Conservation (phyloP, 1,140 invertebrate genomes). For the Diachasma alloeum region DNA sequence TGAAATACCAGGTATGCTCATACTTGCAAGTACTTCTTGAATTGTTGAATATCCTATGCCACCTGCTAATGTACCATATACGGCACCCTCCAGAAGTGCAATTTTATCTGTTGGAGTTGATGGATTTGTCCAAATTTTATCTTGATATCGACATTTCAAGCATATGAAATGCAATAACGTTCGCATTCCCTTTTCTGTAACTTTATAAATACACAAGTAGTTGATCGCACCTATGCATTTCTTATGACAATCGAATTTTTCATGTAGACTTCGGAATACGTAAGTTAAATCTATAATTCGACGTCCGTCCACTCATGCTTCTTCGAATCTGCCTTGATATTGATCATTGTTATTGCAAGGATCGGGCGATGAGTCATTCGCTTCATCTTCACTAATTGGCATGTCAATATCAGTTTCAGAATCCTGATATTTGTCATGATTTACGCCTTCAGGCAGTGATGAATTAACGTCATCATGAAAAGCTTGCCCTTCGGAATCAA, state of each 20-base stretch:
- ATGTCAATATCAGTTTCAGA: too few species aligned
- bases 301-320: background rate
- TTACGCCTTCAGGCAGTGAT: too few species aligned
- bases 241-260: too few species aligned
- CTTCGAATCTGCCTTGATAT: background rate
- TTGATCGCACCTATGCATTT: background rate
- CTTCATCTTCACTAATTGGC: too few species aligned
- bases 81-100: background rate
- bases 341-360: background rate
- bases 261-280: background rate
- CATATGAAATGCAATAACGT: background rate
- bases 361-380: too few species aligned
- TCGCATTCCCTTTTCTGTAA: background rate
- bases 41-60: slow-evolving; percentile 29
- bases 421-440: too few species aligned
- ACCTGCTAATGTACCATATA: background rate
- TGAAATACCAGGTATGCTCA: background rate
- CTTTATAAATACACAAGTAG: background rate
- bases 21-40: slow-evolving; percentile 16
- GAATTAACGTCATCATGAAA: too few species aligned
- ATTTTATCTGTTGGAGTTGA: background rate
- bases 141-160: background rate
- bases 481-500: too few species aligned
- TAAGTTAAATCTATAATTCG: background rate
- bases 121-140: background rate